These are phyloP conservation scores for Luidia sarsii DNA, from an alignment of 53 echinoderm and acorn worm species.

Conservation along the genomic window DNA sequence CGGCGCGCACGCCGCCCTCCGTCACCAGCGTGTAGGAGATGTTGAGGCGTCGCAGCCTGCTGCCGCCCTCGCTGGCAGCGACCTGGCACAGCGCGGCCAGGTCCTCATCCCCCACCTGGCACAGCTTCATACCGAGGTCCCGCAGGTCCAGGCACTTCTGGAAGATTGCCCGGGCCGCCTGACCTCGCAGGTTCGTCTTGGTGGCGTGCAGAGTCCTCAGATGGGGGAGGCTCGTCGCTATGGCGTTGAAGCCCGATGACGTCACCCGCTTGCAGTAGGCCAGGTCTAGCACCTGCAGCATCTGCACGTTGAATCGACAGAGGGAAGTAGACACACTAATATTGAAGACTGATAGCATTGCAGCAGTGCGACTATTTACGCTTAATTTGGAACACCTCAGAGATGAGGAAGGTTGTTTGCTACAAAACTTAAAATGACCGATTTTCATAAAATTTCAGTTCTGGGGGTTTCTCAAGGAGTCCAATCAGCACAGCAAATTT, in stretches of 20 bases:
- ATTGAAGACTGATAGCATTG: neutral
- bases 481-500: no score
- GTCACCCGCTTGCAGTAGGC: conserved; percentile 46
- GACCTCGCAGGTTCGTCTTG: conserved; percentile 49
- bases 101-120: conserved; percentile 60
- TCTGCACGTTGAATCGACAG: conserved; percentile 1
- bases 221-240: conserved; percentile 22
- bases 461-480: no score
- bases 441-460: no score
- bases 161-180: conserved; percentile 52
- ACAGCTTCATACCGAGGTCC: conserved; percentile 44
- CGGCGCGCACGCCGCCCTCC: conserved; percentile 44
- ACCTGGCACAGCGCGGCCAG: conserved; percentile 51
- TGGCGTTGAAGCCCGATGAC: conserved; percentile 17
- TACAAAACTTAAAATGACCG: neutral
- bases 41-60: conserved; percentile 42
- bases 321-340: neutral
- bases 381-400: no score
- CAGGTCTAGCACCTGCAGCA: conserved; percentile 19
- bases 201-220: conserved; percentile 22
- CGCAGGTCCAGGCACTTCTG: conserved; percentile 31
- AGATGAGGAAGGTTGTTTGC: no score
- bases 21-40: conserved; percentile 66
- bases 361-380: no score
- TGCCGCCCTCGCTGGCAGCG: conserved; percentile 14